Base-by-base conservation (phyloP, 2,888 invertebrate species). In the Dynastes hyllus region DNA sequence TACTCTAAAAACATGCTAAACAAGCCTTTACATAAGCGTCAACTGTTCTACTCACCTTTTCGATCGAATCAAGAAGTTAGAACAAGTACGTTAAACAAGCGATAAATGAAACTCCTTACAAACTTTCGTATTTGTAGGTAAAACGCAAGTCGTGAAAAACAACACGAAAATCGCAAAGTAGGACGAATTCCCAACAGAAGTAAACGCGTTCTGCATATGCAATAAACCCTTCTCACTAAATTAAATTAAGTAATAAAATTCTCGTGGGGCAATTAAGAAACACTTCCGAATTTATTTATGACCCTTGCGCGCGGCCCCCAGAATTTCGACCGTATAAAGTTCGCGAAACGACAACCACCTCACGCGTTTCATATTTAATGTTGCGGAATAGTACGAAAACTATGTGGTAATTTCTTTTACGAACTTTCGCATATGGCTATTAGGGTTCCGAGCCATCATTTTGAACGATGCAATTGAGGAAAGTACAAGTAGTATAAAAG, bases 231-330 rank as follows among this genome's bases (percentile, higher is more conserved):
- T 16, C 66, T 67, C 40, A 16, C 40, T 45, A 45, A 67, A 67
- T 67, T 61, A 61, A 61, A 61, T 61, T 67, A 67, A 67, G 66
- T 67, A 67, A 67, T 67, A 67, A 67, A 67, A 40, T 37, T 13
- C 66, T 67, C n/a, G 45, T 8, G 22, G 40, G 66, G 66, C 40
- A 67, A 67, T 67, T 67, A 67, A 67, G 66, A 67, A 67, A 40
- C 66, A 16, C 22, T 67, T 67, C 66, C 45, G 40, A 45, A 22
- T 67, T 40, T 67, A 67, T 67, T 67, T 67, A 45, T 67, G 45
- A 40, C 66, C 45, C n/a, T n/a, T 9, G 32, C 5, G 32, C 32
- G 32, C 32, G 32, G 40, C 16, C 45, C 66, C 66, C n/a, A 40
- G 6, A 67, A 40, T 67, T 67, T 67, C 37, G 40, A 16, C 40